Evolutionary conservation across 1,140 invertebrate genomes (phyloP).

Genomic region (Pseudomyrmex gracilis): DNA sequence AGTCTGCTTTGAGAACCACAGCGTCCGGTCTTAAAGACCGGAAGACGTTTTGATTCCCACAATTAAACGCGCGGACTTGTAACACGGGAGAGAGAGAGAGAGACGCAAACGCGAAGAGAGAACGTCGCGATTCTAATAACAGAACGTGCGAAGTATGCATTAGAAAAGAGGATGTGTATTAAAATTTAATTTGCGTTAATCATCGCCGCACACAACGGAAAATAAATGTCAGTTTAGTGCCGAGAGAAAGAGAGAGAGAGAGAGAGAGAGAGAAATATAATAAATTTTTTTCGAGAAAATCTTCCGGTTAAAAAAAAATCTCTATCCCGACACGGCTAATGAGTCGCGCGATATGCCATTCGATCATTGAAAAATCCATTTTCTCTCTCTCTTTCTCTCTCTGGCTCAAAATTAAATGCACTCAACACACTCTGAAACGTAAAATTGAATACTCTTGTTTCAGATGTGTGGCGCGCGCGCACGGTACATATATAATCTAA

Average conservation of each 20-base stretch:
- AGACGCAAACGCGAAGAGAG: too few relatives aligned
- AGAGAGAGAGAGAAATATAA: too few relatives aligned
- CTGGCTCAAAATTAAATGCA: constrained; percentile 37
- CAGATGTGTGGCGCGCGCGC: constrained; percentile 13
- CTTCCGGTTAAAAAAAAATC: neutral
- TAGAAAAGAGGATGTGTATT: neutral
- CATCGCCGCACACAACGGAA: too few relatives aligned
- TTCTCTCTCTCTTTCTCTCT: constrained; percentile 33
- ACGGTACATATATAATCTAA: constrained; percentile 18
- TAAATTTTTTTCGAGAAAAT: too few relatives aligned
- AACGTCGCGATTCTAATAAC: neutral
- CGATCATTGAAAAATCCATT: constrained; percentile 18
- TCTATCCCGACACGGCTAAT: neutral
- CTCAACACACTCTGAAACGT: neutral
- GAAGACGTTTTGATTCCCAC: neutral
- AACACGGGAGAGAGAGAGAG: neutral
- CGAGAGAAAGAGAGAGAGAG: too few relatives aligned
- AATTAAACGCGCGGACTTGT: neutral
- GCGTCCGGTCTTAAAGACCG: neutral
- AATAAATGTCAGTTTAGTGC: too few relatives aligned
- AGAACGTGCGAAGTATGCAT: neutral
- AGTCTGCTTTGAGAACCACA: neutral
- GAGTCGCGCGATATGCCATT: too few relatives aligned
- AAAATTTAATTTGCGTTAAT: too few relatives aligned
- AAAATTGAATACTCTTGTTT: constrained; percentile 53